Evolutionary conservation across 23 tunicate species (phyloP), one percentile per base, ranked within the genome.

Genomic region (Diplosoma virens): DNA sequence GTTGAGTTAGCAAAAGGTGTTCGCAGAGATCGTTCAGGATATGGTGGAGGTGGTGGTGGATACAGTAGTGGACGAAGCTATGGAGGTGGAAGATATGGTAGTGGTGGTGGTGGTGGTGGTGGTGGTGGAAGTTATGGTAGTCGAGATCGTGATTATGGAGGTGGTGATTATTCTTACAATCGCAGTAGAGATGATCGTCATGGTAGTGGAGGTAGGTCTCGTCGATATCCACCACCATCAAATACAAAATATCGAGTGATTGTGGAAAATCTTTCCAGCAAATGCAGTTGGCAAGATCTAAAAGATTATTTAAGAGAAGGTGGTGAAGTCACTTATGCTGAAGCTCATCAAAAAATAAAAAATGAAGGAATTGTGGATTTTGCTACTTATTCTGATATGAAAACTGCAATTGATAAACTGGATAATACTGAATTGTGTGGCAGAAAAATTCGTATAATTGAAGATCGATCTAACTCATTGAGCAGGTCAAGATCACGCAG

Each of bases 1-100:
- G 89, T 92, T 63, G 97, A 92, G 41, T 85, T 66, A 59, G 97
- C 97, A 2, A 92, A 85, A 61, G 97, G 97, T 3, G 58, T 81
- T 0, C 97, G 87, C 3, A 68, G 97, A 67, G 67, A 79, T 23
- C 80, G 93, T 1, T 75, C 73, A 1, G 41, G 63, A n/a, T 66
- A 76, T 69, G 46, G 79, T 9, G 90, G 86, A 18, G 84, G 90
- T 4, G 71, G 72, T 22, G 71, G 78, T 37, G 68, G 70, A 9
- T 78, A 79, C 5, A 25, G 61, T 33, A 58, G 78, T 1, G 58
- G 77, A 3, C 60, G 80, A 33, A 56, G 85, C 16, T 58, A 74
- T 18, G 73, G 80, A 1, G 74, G 92, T 25, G 80, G 73, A 16
- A 47, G 73, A 28, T 33, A 52, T 85, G 69, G 83, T 17, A 81